Conservation (phyloP, 2,797 vertebrate species). For the Merluccius polli region DNA sequence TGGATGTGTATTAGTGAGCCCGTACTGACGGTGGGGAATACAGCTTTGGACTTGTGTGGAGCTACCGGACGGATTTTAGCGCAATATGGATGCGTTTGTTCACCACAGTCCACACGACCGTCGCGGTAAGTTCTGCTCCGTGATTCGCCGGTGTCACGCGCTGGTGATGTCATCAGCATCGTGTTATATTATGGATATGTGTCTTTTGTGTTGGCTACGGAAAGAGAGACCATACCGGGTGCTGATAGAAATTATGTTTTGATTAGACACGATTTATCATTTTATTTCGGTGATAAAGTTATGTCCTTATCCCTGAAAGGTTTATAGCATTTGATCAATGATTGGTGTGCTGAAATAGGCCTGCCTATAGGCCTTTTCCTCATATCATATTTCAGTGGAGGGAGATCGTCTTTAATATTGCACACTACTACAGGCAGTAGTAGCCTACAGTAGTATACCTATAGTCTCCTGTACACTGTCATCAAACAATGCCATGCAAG, state of each 20-base stretch:
- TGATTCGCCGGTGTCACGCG: constrained; percentile 50
- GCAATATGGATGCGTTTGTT: constrained; percentile 63
- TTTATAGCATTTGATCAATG: background rate
- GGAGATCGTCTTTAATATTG: background rate
- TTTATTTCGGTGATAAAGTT: background rate
- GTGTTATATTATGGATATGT: constrained; percentile 45
- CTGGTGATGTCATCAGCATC: constrained; percentile 64
- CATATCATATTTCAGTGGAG: background rate
- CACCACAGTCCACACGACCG: constrained; percentile 58
- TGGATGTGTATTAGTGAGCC: constrained; percentile 99
- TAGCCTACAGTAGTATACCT: background rate
- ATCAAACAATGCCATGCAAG: too few relatives aligned
- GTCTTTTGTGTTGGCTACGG: constrained; percentile 17
- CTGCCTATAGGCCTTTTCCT: background rate
- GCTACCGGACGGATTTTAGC: constrained; percentile 60
- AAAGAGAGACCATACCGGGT: background rate
- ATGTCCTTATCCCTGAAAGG: background rate
- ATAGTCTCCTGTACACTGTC: too few relatives aligned
- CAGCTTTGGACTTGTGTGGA: constrained; percentile 79
- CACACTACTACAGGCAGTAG: background rate
- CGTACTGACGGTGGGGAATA: constrained; percentile 89
- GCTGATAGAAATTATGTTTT: background rate
- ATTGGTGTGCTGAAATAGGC: background rate
- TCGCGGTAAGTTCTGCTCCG: constrained; percentile 80
- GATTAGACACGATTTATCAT: background rate